phyloP scores from a whole-genome alignment of 2,113 vertebrate species.

The Amblyornis subalaris region DNA sequence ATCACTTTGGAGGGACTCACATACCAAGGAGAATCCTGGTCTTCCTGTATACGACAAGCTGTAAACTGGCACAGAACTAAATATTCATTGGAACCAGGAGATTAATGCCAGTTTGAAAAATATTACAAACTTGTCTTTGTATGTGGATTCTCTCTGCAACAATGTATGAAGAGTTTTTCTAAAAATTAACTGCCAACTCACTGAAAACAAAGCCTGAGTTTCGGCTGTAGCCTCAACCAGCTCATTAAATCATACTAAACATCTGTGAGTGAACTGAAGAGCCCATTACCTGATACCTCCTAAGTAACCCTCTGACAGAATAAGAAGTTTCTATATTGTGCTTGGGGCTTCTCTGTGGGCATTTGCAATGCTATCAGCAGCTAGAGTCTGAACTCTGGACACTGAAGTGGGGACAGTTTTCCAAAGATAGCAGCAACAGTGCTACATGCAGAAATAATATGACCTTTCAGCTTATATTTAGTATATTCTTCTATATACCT shows the following conservation, averaged over 20 bases:
- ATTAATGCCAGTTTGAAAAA: neutral
- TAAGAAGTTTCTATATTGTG: neutral
- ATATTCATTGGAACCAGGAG: neutral
- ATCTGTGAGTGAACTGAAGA: neutral
- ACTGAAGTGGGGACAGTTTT: neutral
- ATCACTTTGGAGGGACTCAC: neutral
- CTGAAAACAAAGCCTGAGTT: neutral
- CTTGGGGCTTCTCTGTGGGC: neutral
- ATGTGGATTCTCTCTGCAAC: fast-evolving
- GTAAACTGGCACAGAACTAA: neutral
- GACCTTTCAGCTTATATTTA: neutral
- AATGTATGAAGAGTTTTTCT: neutral
- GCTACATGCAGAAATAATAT: neutral
- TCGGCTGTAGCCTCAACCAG: neutral
- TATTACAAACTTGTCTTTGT: neutral
- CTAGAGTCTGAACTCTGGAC: neutral
- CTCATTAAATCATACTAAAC: neutral
- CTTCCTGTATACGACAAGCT: neutral
- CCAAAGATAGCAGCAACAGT: neutral
- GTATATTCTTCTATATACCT: neutral
- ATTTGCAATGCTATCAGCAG: neutral
- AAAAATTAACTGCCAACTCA: neutral
- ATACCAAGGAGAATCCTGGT: neutral
- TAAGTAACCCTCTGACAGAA: neutral
- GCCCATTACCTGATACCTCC: neutral